Evolutionary conservation across 2,797 vertebrate species (phyloP), one percentile per base, ranked within the genome.

Genomic region (Vireo griseus): DNA sequence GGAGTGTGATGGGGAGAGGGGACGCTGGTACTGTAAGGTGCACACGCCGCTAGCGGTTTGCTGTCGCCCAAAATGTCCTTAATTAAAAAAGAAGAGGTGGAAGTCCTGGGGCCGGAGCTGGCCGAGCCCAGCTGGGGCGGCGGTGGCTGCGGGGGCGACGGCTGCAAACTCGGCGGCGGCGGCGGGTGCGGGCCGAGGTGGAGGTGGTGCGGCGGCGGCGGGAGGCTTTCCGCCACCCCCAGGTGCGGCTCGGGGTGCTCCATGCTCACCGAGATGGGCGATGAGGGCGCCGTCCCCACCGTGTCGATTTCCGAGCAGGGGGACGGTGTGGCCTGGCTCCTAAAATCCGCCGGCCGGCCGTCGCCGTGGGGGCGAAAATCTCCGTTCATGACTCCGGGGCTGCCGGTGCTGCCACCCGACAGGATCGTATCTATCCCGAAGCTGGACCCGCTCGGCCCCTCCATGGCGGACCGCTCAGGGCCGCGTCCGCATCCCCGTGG

Each of bases 361-460:
- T 99, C 99, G 62, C 98, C 96, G 74, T 98, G 98, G 35, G 97
- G 75, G 86, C 99, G 98, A 96, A 99, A 99, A 96, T 99, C 99
- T 97, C 99, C 99, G 98, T 98, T 99, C 98, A 99, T 98, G 62
- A 98, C 98, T 96, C 96, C 98, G 40, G 99, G 98, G 97, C 98
- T 99, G 93, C 98, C 98, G 85, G 98, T 98, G 96, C 98, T 98
- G 88, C 98, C 97, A 33, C 98, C 97, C 86, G 99, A 99, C 97
- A 99, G 98, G 98, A 99, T 99, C 96, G 99, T 99, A 98, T 99
- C 99, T 98, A 99, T 99, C 97, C 99, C 99, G 98, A 99, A 99
- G 98, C 98, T 99, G 95, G 99, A 99, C 97, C 98, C 99, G 97
- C 98, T 99, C 97, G 99, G 98, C 98, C 97, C 99, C 98, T 99